Percentiles rank a stretch among this genome's conserved stretches.
Evolutionary conservation across 2,797 vertebrate species (phyloP).

Genomic region (Silurus lanzhouensis): DNA sequence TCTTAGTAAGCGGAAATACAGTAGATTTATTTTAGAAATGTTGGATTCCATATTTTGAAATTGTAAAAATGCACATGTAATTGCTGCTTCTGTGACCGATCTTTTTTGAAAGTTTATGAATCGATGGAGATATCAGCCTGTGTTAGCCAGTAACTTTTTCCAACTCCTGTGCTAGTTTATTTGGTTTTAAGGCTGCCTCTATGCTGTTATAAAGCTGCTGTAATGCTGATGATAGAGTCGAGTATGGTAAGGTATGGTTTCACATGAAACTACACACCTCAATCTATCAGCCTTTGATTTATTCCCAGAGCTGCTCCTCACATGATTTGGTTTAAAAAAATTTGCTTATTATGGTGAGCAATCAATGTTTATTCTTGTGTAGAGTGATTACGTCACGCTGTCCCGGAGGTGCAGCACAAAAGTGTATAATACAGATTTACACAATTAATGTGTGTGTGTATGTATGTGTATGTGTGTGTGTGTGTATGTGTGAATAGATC

Average conservation of each 20-base stretch:
- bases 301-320: neutral
- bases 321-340: neutral
- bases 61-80: neutral
- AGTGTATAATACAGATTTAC: constrained; percentile 33
- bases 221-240: neutral
- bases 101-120: neutral
- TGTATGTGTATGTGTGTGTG: constrained; percentile 36
- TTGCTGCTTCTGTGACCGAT: neutral
- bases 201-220: neutral
- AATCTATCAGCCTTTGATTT: neutral
- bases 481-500: constrained; percentile 51
- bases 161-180: neutral
- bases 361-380: constrained; percentile 10
- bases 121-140: neutral
- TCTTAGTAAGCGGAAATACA: neutral
- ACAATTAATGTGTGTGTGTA: constrained; percentile 31
- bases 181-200: neutral
- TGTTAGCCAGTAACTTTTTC: too few relatives aligned
- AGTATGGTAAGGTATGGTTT: neutral
- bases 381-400: neutral
- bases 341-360: neutral
- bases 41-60: neutral
- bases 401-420: constrained; percentile 3
- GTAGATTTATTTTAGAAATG: neutral
- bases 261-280: neutral